Evolutionary conservation across 2,888 invertebrate species (phyloP).

Genomic region (Drosophila kambysellisi): DNA sequence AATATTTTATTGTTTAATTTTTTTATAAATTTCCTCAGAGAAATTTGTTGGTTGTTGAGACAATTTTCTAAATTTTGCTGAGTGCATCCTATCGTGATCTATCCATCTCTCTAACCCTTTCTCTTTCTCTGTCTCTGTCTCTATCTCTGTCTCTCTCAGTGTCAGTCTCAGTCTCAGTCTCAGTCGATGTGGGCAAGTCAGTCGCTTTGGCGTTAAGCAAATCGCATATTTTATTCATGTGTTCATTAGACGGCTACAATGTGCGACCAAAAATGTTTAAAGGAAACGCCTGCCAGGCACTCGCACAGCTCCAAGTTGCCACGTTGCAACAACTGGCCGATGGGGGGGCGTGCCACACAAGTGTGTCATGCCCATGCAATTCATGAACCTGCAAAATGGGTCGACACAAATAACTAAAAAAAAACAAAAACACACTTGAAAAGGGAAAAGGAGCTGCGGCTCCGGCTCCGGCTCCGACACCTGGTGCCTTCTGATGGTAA

Average conservation of each 20-base stretch:
- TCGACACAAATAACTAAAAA: constrained; percentile 45
- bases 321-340: constrained; percentile 12
- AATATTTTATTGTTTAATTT: no score
- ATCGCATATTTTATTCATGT: constrained; percentile 81
- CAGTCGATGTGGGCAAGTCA: not conserved
- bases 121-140: constrained; percentile 11
- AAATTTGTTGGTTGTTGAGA: no score
- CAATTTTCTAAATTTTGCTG: not conserved
- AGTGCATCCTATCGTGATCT: not conserved
- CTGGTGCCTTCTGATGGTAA: constrained; percentile 56
- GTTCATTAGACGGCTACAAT: constrained; percentile 81
- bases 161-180: not conserved
- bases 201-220: constrained; percentile 68
- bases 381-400: constrained; percentile 79
- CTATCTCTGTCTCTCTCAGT: constrained; percentile 1
- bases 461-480: not conserved
- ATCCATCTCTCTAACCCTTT: constrained; percentile 4
- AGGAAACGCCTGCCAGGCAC: constrained; percentile 64
- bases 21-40: not conserved
- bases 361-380: constrained; percentile 68
- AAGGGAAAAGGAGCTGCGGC: constrained; percentile 69
- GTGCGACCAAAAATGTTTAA: constrained; percentile 82
- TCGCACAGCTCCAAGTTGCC: not conserved
- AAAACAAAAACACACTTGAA: constrained; percentile 50
- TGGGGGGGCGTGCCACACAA: not conserved